Evolutionary conservation across 1,140 invertebrate species (phyloP).

Genomic region (Ips nitidus): DNA sequence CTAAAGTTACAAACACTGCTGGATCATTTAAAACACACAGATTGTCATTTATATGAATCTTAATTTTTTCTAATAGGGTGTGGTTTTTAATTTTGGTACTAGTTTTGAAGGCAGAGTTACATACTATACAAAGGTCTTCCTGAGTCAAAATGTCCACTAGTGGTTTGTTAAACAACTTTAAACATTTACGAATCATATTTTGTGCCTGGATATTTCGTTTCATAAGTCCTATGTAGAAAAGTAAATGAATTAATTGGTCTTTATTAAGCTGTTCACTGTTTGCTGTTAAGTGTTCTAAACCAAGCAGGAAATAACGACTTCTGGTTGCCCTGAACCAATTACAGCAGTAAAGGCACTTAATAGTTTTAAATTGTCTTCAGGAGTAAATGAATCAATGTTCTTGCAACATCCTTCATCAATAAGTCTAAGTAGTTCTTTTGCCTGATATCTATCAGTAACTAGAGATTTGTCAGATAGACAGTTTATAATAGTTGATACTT

Average conservation of each 20-base stretch:
- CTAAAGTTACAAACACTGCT: slow-evolving; percentile 46
- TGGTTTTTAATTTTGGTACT: slow-evolving; percentile 47
- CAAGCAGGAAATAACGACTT: slow-evolving; percentile 42
- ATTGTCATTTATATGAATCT: slow-evolving; percentile 44
- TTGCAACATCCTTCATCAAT: slow-evolving; percentile 42
- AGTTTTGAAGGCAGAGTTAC: slow-evolving; percentile 50
- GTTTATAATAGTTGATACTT: slow-evolving; percentile 25
- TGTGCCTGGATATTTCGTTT: slow-evolving; percentile 44
- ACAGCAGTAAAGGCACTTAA: slow-evolving; percentile 42
- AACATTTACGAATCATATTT: slow-evolving; percentile 42
- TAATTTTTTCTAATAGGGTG: slow-evolving; percentile 41
- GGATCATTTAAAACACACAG: slow-evolving; percentile 47
- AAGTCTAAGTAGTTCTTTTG: slow-evolving; percentile 33
- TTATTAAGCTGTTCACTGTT: slow-evolving; percentile 33
- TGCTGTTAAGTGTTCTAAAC: slow-evolving; percentile 37
- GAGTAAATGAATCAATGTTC: slow-evolving; percentile 34
- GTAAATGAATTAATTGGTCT: slow-evolving; percentile 46
- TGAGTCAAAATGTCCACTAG: slow-evolving; percentile 40
- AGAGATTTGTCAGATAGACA: slow-evolving; percentile 30
- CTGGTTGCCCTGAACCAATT: slow-evolving; percentile 41
- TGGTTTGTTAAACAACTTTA: slow-evolving; percentile 37
- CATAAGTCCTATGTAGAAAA: slow-evolving; percentile 47
- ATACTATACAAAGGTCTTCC: slow-evolving; percentile 48
- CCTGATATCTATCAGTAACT: slow-evolving; percentile 33
- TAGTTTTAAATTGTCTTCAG: slow-evolving; percentile 38